These are phyloP conservation scores for Pelochelys cantorii DNA, from an alignment of 2,797 vertebrate species.

Conservation along the genomic window DNA sequence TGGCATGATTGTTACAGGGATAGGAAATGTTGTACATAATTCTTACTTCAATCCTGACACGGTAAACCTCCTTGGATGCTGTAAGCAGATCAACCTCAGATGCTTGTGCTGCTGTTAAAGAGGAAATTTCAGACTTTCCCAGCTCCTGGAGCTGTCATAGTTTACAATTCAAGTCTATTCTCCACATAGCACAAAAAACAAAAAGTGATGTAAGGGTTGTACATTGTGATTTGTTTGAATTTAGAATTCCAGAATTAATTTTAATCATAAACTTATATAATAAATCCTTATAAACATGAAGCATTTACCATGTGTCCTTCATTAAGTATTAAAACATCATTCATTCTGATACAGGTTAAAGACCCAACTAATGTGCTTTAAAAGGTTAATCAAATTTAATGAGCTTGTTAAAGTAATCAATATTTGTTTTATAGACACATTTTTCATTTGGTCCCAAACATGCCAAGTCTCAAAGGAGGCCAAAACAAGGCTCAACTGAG, in stretches of 20 bases:
- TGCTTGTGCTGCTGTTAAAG: background rate
- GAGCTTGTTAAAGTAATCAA: constrained; percentile 71
- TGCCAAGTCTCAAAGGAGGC: constrained; percentile 37
- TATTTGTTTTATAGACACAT: constrained; percentile 68
- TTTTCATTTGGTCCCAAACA: constrained; percentile 64
- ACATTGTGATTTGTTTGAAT: constrained; percentile 9
- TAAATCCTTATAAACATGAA: constrained; percentile 4
- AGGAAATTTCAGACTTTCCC: background rate
- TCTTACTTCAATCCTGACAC: constrained; percentile 4
- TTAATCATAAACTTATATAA: constrained; percentile 7
- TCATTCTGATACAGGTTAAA: constrained; percentile 49
- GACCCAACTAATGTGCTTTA: constrained; percentile 50
- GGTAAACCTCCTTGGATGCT: background rate
- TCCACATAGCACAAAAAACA: background rate
- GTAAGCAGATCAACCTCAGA: background rate
- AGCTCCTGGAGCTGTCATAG: background rate
- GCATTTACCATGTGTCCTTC: constrained; percentile 45
- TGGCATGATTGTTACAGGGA: constrained; percentile 28
- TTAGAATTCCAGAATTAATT: constrained; percentile 2
- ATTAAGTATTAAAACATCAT: constrained; percentile 35
- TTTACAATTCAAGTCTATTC: background rate
- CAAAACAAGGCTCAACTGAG: constrained; percentile 42
- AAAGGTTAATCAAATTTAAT: constrained; percentile 75
- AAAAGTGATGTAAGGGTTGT: background rate
- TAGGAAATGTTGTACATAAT: constrained; percentile 38